A percentile compares a stretch with the other conserved stretches of the same genome.
Conservation (phyloP, 2,113 vertebrate genomes). For the Speoplatyrhinus poulsoni region DNA sequence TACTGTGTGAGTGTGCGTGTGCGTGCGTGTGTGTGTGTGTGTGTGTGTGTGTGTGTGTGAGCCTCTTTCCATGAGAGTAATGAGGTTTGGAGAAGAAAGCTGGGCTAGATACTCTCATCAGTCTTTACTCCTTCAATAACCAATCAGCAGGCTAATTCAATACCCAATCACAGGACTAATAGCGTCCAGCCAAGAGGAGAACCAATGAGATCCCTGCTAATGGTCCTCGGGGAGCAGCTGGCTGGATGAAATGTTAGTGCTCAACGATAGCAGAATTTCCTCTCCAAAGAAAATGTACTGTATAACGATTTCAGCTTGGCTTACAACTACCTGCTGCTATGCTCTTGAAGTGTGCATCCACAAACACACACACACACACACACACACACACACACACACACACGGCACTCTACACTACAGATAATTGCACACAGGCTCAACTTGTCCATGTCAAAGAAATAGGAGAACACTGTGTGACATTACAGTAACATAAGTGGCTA, state of each 20-base stretch:
- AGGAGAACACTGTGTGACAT: neutral
- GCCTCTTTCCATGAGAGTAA: conserved; percentile 50
- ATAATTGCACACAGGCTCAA: neutral
- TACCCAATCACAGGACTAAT: conserved; percentile 74
- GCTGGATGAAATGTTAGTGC: conserved; percentile 49
- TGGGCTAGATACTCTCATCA: conserved; percentile 72
- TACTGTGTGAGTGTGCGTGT: neutral
- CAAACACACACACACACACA: neutral
- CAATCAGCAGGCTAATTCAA: conserved; percentile 74
- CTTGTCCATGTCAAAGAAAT: conserved; percentile 8
- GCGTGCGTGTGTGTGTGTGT: conserved; percentile 9
- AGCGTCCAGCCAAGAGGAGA: conserved; percentile 51
- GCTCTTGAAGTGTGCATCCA: conserved; percentile 18
- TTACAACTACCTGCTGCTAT: conserved; percentile 21
- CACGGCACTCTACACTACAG: neutral
- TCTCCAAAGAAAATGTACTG: conserved; percentile 38
- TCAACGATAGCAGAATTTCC: conserved; percentile 37
- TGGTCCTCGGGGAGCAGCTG: conserved; percentile 52
- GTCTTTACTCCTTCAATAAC: conserved; percentile 73
- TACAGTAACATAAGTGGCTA: conserved; percentile 13
- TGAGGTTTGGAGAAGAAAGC: conserved; percentile 73
- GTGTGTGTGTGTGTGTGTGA: conserved; percentile 6
- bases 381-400: neutral
- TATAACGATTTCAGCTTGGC: conserved; percentile 44
- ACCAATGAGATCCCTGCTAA: conserved; percentile 54